Evolutionary conservation across 2,888 invertebrate species (phyloP).

Genomic region (Cynaeus angustus): DNA sequence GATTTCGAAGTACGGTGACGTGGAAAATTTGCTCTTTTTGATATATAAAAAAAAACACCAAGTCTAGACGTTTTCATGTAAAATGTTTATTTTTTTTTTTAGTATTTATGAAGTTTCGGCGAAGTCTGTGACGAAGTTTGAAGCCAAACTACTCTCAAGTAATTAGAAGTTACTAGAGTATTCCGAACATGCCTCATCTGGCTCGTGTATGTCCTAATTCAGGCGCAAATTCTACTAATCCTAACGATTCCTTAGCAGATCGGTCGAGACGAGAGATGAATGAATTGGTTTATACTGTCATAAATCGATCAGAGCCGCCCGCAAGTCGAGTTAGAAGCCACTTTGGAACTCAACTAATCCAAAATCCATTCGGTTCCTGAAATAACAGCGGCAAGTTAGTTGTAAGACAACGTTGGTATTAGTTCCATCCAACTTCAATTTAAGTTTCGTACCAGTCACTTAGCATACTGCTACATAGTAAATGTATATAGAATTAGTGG

Average conservation of each 20-base stretch:
- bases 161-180: constrained; percentile 26
- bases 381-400: constrained; percentile 35
- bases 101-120: too few relatives aligned
- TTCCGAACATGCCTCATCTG: constrained; percentile 28
- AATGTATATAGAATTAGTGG: constrained; percentile 48
- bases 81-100: too few relatives aligned
- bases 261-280: constrained; percentile 4
- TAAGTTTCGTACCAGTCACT: constrained; percentile 50
- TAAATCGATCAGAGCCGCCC: constrained; percentile 35
- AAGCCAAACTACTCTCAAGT: constrained; percentile 20
- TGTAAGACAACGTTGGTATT: constrained; percentile 42
- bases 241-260: constrained; percentile 16
- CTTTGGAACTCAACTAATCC: constrained; percentile 43
- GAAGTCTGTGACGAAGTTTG: not conserved
- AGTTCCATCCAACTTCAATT: constrained; percentile 51
- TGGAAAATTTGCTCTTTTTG: too few relatives aligned
- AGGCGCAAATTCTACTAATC: constrained; percentile 28
- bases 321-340: constrained; percentile 40
- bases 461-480: constrained; percentile 43
- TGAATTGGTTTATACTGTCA: constrained; percentile 29
- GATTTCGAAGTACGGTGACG: too few relatives aligned
- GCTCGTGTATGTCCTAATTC: constrained; percentile 4
- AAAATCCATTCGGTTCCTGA: constrained; percentile 40
- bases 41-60: too few relatives aligned
- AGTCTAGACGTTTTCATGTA: too few relatives aligned